Conservation (phyloP, 2,797 vertebrate genomes). For the Ctenosaura bakeri region DNA sequence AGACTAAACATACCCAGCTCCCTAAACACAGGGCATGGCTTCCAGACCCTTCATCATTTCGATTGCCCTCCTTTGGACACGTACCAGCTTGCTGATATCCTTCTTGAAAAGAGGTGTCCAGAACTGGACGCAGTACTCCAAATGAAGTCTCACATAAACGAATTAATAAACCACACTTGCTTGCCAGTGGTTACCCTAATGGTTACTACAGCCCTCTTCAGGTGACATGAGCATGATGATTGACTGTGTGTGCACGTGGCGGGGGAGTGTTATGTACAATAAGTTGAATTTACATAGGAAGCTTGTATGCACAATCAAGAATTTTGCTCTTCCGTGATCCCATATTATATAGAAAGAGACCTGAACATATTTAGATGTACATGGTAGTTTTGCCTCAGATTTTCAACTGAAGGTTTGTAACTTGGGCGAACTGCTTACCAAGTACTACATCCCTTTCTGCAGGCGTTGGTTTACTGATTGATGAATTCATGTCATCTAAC, state of each 20-base stretch:
- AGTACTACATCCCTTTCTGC: not conserved
- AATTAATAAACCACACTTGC: not conserved
- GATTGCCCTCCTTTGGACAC: too few species aligned
- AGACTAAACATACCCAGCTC: too few species aligned
- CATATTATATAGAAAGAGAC: too few species aligned
- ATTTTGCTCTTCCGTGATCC: not conserved
- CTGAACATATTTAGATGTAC: too few species aligned
- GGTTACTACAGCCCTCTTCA: not conserved
- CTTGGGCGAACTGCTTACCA: not conserved
- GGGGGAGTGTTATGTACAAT: not conserved
- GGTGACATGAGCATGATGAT: not conserved
- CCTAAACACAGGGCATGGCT: too few species aligned
- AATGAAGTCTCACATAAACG: too few species aligned
- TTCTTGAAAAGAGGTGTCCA: too few species aligned
- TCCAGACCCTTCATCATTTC: too few species aligned
- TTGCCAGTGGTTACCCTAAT: not conserved
- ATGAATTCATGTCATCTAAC: not conserved
- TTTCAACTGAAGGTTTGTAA: too few species aligned
- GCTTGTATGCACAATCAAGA: not conserved
- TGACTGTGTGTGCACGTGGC: not conserved
- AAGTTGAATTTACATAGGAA: not conserved
- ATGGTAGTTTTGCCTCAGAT: too few species aligned
- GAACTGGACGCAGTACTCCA: too few species aligned
- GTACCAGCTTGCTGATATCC: too few species aligned
- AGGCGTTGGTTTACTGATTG: not conserved